Base-by-base conservation (phyloP, 2,888 invertebrate species). In the Nesidiocoris tenuis region DNA sequence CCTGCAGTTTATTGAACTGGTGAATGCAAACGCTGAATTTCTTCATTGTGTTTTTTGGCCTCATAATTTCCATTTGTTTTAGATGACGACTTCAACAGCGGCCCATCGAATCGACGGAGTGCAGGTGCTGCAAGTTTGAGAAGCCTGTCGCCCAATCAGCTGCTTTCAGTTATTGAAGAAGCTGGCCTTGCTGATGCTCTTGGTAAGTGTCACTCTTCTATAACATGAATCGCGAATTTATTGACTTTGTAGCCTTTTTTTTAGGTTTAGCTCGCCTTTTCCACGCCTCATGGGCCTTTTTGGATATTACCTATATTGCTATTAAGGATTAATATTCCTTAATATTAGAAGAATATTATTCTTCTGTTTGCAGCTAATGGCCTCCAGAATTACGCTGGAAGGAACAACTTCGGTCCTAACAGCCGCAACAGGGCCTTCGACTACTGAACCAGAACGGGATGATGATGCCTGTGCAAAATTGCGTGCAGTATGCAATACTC, bases 171-270 rank as follows among this genome's bases (percentile, higher is more conserved):
- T 23, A 70, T 70, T 54, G 57, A 70, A 61, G 70, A 70, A 54
- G 70, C 70, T 0, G 70, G 70, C 24, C 39, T 70, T 7, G 70
- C 70, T 18, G 61, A 70, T 18, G 70, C 70, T 17, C 57, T 70
- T 16, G 70, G 70, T 70, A 59, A 1, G 70, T 25, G n/a, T n/a
- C n/a, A n/a, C n/a, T n/a, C n/a, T n/a, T n/a, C n/a, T 54, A 54
- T 54, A 9, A 12, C 54, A 9, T 54, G 16, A 54, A n/a, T n/a
- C n/a, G n/a, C n/a, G n/a, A n/a, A n/a, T n/a, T n/a, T 54, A 54
- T 54, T 54, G 16, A 12, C 12, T 12, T 54, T 54, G 54, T 54
- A n/a, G n/a, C n/a, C n/a, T n/a, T n/a, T n/a, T n/a, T n/a, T n/a
- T n/a, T n/a, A n/a, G n/a, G n/a, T n/a, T n/a, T n/a, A n/a, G n/a